These are phyloP conservation scores for Taeniopygia guttata DNA, from an alignment of 2,797 vertebrate species.

Conservation along the genomic window DNA sequence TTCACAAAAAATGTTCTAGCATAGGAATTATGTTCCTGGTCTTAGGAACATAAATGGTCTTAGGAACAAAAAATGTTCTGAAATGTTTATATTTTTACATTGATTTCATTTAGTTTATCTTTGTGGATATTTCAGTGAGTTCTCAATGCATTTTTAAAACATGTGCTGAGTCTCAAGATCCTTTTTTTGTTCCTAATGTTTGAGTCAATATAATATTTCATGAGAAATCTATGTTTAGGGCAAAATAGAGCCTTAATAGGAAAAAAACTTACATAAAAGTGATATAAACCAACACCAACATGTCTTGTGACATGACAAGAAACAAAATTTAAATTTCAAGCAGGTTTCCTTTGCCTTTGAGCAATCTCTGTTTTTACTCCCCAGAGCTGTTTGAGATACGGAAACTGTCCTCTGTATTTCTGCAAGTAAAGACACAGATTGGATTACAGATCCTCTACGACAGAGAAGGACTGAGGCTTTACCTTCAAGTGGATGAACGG, in stretches of 20 bases:
- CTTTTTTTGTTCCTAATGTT: not conserved
- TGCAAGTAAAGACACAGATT: constrained; percentile 85
- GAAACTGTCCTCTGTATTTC: constrained; percentile 89
- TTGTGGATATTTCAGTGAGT: not conserved
- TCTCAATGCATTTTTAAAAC: not conserved
- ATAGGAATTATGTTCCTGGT: not conserved
- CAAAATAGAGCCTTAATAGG: not conserved
- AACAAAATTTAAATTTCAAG: not conserved
- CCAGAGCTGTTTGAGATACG: constrained; percentile 89
- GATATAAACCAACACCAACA: not conserved
- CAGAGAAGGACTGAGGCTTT: constrained; percentile 87
- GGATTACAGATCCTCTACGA: constrained; percentile 89
- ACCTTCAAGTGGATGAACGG: constrained; percentile 83
- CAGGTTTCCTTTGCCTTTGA: not conserved
- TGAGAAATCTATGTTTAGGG: not conserved
- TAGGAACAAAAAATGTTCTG: not conserved
- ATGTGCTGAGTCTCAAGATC: not conserved
- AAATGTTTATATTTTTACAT: not conserved
- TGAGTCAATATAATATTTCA: not conserved
- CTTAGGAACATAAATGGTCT: too few species aligned
- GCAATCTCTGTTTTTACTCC: not conserved
- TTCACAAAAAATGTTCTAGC: not conserved
- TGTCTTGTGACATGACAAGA: not conserved
- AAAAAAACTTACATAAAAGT: not conserved
- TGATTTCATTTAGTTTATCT: not conserved